Percentiles rank a stretch among this genome's conserved stretches.
Evolutionary conservation across 1,140 invertebrate species (phyloP).

Genomic region (Cotesia typhae): DNA sequence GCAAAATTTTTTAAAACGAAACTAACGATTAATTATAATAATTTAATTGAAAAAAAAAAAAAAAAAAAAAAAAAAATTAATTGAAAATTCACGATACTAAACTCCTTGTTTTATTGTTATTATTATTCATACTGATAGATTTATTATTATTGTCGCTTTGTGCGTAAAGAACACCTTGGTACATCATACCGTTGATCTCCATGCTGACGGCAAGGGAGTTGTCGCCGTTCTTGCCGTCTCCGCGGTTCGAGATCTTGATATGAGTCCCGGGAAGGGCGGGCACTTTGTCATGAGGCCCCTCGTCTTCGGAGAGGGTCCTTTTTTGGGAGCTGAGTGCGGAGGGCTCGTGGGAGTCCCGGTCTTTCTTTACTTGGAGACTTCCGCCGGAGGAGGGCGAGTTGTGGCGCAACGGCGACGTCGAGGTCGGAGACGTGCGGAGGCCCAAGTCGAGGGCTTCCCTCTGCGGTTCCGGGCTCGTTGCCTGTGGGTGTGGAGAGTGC

Average conservation of each 20-base stretch:
- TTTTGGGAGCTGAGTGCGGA: conserved; percentile 69
- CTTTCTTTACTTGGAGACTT: conserved; percentile 68
- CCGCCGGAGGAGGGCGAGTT: conserved; percentile 50
- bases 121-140: conserved; percentile 31
- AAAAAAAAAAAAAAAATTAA: conserved; percentile 1
- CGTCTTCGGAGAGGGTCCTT: conserved; percentile 66
- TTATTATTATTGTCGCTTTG: conserved; percentile 61
- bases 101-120: conserved; percentile 53
- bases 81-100: conserved; percentile 62
- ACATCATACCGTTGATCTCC: conserved; percentile 93
- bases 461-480: conserved; percentile 65
- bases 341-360: conserved; percentile 68
- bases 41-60: neutral
- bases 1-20: neutral
- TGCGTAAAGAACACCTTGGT: conserved; percentile 88
- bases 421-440: conserved; percentile 58
- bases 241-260: conserved; percentile 89
- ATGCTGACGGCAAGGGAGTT: conserved; percentile 93
- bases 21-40: too few species aligned
- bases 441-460: conserved; percentile 72
- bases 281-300: conserved; percentile 53
- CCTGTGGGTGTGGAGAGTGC: conserved; percentile 53
- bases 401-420: conserved; percentile 50
- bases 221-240: conserved; percentile 77
- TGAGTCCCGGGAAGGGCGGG: conserved; percentile 71